Evolutionary conservation across 2,113 vertebrate genomes (phyloP).

Genomic region (Ictidomys tridecemlineatus): DNA sequence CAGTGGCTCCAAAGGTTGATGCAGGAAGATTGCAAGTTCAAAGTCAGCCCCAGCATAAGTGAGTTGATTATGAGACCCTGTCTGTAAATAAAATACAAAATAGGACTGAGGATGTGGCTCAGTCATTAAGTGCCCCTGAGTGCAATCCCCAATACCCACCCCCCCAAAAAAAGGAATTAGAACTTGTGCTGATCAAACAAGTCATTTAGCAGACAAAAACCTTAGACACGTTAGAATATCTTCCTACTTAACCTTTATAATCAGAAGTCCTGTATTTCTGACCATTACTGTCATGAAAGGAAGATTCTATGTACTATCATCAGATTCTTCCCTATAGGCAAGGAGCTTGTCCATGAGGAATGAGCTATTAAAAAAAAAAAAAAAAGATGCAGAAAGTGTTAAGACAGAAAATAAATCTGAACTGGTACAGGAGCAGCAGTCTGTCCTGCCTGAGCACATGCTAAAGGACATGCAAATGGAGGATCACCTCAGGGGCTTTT

Average conservation of each 20-base stretch:
- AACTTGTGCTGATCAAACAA: background rate
- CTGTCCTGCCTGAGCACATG: too few relatives aligned
- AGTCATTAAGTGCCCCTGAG: too few relatives aligned
- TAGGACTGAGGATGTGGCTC: too few relatives aligned
- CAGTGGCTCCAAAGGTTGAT: too few relatives aligned
- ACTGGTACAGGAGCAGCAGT: fast-evolving
- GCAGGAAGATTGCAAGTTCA: too few relatives aligned
- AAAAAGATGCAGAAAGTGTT: background rate
- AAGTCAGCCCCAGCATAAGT: too few relatives aligned
- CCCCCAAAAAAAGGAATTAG: background rate
- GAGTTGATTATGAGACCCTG: too few relatives aligned
- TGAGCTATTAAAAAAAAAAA: background rate
- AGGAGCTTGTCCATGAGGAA: constrained; percentile 58
- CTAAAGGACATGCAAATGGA: background rate
- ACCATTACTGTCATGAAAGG: constrained; percentile 13
- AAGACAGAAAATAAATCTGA: constrained; percentile 31
- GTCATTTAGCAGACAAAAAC: constrained; percentile 18
- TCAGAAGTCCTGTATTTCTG: background rate
- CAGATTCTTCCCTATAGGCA: background rate
- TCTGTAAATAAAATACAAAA: too few relatives aligned
- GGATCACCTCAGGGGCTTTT: background rate
- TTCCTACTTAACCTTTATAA: constrained; percentile 18
- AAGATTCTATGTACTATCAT: background rate
- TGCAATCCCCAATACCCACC: too few relatives aligned
- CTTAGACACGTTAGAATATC: background rate